Evolutionary conservation across 2,113 vertebrate genomes (phyloP).

Genomic region (Thamnaconus septentrionalis): DNA sequence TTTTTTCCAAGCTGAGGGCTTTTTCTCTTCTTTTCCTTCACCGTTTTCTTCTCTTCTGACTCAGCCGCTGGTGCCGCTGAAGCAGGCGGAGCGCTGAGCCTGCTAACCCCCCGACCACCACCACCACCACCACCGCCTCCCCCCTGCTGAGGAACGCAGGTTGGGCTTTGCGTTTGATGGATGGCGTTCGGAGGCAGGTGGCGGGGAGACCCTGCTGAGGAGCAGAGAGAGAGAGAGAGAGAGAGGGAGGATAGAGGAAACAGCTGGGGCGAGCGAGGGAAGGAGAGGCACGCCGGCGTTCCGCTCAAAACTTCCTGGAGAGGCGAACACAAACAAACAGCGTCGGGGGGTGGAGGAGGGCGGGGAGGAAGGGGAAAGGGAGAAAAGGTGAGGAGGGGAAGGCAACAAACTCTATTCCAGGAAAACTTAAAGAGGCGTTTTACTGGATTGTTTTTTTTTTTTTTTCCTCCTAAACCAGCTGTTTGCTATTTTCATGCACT

Average conservation of each 20-base stretch:
- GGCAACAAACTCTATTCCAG: neutral
- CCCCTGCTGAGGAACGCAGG: slow-evolving; percentile 52
- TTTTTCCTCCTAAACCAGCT: no score
- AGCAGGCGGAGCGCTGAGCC: slow-evolving; percentile 33
- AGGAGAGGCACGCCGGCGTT: slow-evolving; percentile 57
- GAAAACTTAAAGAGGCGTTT: neutral
- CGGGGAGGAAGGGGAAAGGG: slow-evolving; percentile 7
- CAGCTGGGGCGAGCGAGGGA: slow-evolving; percentile 62
- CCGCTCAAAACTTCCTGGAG: slow-evolving; percentile 64
- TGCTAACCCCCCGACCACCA: slow-evolving; percentile 42
- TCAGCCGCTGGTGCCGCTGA: slow-evolving; percentile 25
- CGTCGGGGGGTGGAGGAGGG: slow-evolving; percentile 28
- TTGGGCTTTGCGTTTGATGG: slow-evolving; percentile 56
- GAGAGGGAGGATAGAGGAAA: slow-evolving; percentile 64
- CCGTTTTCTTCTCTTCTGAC: slow-evolving; percentile 10
- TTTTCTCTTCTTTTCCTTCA: slow-evolving; percentile 24
- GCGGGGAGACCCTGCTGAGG: slow-evolving; percentile 48
- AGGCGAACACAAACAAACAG: slow-evolving; percentile 69
- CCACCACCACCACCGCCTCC: slow-evolving; percentile 27
- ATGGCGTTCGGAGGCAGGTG: slow-evolving; percentile 30
- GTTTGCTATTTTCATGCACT: no score
- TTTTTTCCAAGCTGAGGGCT: slow-evolving; percentile 52
- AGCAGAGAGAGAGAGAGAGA: slow-evolving; percentile 4
- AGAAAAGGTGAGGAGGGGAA: slow-evolving; percentile 17
- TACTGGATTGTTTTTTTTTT: no score